These are phyloP conservation scores for Characodon lateralis DNA, from an alignment of 2,797 vertebrate genomes.

Conservation along the genomic window DNA sequence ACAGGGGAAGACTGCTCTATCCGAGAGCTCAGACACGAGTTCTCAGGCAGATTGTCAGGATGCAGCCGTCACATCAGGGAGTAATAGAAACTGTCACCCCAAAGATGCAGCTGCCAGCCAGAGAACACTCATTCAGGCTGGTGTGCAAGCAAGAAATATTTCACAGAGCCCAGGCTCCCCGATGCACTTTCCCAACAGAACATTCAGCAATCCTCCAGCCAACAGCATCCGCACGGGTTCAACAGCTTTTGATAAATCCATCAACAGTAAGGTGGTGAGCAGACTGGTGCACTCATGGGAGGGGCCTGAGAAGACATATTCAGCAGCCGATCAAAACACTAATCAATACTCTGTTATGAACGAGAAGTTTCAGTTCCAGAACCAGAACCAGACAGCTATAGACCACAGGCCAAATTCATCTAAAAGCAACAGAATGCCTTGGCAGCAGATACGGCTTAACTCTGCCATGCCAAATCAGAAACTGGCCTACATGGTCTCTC, in stretches of 20 bases:
- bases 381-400: slow-evolving; percentile 82
- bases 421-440: slow-evolving; percentile 84
- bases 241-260: slow-evolving; percentile 84
- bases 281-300: slow-evolving; percentile 89
- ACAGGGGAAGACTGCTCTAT: slow-evolving; percentile 79
- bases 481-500: slow-evolving; percentile 82
- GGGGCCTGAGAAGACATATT: slow-evolving; percentile 82
- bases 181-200: slow-evolving; percentile 89
- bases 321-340: slow-evolving; percentile 82
- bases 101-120: slow-evolving; percentile 82
- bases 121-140: slow-evolving; percentile 83
- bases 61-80: slow-evolving; percentile 75
- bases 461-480: slow-evolving; percentile 83
- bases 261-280: slow-evolving; percentile 72
- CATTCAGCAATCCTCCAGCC: slow-evolving; percentile 76
- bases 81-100: slow-evolving; percentile 82
- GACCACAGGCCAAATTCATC: slow-evolving; percentile 85
- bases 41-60: slow-evolving; percentile 80
- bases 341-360: slow-evolving; percentile 80
- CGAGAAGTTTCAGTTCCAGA: slow-evolving; percentile 86
- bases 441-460: slow-evolving; percentile 86
- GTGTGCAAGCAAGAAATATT: slow-evolving; percentile 84
- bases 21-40: slow-evolving; percentile 85
- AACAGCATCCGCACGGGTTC: slow-evolving; percentile 75
- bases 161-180: slow-evolving; percentile 84